Evolutionary conservation across 2,113 vertebrate genomes (phyloP).

Genomic region (Psammodynastes pulverulentus): DNA sequence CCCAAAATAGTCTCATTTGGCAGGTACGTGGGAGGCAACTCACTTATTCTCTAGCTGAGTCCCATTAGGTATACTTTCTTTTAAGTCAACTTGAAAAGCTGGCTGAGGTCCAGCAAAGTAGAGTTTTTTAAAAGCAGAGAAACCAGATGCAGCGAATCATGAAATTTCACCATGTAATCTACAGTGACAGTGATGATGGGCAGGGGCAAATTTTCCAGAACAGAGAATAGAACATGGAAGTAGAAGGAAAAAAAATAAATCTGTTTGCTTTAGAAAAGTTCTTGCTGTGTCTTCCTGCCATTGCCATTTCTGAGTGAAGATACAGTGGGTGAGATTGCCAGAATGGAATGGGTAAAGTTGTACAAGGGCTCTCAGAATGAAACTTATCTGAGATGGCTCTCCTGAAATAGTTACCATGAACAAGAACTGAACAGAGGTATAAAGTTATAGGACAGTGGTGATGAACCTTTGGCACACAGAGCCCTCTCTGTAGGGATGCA

Average conservation of each 20-base stretch:
- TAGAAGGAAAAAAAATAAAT: not conserved
- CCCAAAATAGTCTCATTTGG: conserved; percentile 15
- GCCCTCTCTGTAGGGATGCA: too few relatives aligned
- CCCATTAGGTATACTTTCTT: conserved; percentile 1
- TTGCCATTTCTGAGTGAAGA: not conserved
- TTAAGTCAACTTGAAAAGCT: conserved; percentile 8
- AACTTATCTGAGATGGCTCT: not conserved
- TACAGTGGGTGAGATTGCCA: not conserved
- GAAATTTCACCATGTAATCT: not conserved
- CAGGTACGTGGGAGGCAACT: conserved; percentile 15
- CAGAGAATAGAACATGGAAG: not conserved
- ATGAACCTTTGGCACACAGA: too few relatives aligned
- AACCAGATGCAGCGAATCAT: not conserved
- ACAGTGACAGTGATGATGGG: not conserved
- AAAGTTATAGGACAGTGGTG: not conserved
- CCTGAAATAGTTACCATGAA: not conserved
- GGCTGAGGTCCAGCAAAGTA: conserved; percentile 4
- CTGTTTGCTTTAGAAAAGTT: not conserved
- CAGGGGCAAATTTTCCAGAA: not conserved
- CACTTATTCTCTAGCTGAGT: not conserved
- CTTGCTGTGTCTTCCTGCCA: not conserved
- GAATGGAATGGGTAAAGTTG: not conserved
- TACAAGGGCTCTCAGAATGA: not conserved
- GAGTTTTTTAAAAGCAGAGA: not conserved
- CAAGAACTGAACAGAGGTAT: not conserved